A percentile compares a stretch with the other conserved stretches of the same genome.
Evolutionary conservation across 2,797 vertebrate species (phyloP).

Genomic region (Phaenicophaeus curvirostris): DNA sequence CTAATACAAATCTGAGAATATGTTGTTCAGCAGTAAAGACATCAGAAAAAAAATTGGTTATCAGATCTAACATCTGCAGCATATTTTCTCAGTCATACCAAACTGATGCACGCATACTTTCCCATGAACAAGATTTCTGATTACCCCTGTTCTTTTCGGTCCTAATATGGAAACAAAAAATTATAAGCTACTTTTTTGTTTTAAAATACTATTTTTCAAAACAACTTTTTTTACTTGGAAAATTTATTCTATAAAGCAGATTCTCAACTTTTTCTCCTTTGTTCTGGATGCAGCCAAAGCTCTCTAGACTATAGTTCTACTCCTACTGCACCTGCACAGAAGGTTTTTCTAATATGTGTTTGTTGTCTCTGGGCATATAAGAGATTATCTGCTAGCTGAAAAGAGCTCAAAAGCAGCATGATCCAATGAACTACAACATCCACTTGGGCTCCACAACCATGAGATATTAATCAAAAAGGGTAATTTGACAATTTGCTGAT

Average conservation of each 20-base stretch:
- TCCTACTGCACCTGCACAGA: neutral
- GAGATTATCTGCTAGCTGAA: neutral
- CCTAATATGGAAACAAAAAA: slow-evolving; percentile 50
- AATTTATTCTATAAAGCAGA: neutral
- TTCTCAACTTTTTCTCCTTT: neutral
- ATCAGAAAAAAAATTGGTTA: slow-evolving; percentile 13
- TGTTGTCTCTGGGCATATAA: neutral
- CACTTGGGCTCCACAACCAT: neutral
- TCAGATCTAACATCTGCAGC: slow-evolving; percentile 33
- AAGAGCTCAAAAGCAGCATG: neutral
- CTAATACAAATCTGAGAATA: neutral
- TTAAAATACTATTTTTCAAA: slow-evolving; percentile 2
- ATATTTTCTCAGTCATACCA: slow-evolving; percentile 59
- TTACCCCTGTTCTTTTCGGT: slow-evolving; percentile 21
- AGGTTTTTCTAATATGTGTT: neutral
- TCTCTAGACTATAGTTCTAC: neutral
- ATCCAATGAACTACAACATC: neutral
- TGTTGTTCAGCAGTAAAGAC: neutral
- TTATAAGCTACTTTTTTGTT: neutral
- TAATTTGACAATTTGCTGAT: neutral
- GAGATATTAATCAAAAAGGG: neutral
- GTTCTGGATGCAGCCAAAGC: neutral
- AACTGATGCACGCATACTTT: slow-evolving; percentile 31
- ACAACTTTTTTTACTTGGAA: slow-evolving; percentile 14
- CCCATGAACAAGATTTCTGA: slow-evolving; percentile 39